These are phyloP conservation scores for Lysandra coridon DNA, from an alignment of 2,888 invertebrate species.

Conservation along the genomic window DNA sequence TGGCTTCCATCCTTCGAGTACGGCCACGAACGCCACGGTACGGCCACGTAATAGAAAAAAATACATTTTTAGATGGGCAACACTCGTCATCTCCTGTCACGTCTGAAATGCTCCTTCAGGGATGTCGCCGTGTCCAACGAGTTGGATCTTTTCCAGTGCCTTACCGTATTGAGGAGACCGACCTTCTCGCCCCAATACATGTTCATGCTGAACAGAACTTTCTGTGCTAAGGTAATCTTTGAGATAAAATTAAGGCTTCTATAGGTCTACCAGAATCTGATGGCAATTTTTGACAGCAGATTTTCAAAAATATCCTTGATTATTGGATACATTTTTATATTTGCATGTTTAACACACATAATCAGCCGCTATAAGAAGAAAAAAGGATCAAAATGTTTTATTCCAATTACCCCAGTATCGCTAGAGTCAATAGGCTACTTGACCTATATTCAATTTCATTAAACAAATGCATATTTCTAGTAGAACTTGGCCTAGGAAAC, in stretches of 20 bases:
- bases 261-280: too few relatives aligned
- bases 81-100: not conserved
- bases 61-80: not conserved
- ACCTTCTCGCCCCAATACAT: conserved; percentile 15
- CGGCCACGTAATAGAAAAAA: not conserved
- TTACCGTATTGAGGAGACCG: not conserved
- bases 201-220: not conserved
- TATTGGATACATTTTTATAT: too few relatives aligned
- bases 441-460: too few relatives aligned
- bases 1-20: not conserved
- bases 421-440: too few relatives aligned
- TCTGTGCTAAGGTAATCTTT: not conserved
- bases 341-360: too few relatives aligned
- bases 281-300: too few relatives aligned
- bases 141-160: conserved; percentile 4
- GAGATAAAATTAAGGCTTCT: not conserved
- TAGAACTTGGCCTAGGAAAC: too few relatives aligned
- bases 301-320: too few relatives aligned
- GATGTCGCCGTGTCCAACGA: not conserved
- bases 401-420: too few relatives aligned
- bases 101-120: not conserved
- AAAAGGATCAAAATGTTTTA: too few relatives aligned
- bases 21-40: not conserved
- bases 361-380: too few relatives aligned
- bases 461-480: too few relatives aligned